A percentile compares a stretch with the other conserved stretches of the same genome.
Conservation (phyloP, 2,113 vertebrate genomes). For the Colius striatus region DNA sequence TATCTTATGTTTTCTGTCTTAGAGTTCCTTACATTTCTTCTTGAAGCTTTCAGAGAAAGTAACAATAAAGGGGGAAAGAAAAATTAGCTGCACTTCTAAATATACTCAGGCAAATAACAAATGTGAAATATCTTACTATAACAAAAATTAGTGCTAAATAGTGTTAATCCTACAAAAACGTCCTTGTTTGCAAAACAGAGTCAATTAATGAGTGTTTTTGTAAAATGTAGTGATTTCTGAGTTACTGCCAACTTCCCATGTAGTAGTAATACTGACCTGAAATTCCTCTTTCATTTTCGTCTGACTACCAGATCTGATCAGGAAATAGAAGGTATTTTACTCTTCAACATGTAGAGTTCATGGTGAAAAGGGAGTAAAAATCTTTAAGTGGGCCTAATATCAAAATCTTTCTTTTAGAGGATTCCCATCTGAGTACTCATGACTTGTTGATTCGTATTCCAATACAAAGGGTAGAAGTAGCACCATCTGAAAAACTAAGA, state of each 20-base stretch:
- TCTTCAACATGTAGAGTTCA: neutral
- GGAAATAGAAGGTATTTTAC: neutral
- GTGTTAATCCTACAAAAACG: neutral
- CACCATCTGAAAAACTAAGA: neutral
- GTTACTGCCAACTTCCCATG: neutral
- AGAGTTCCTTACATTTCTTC: neutral
- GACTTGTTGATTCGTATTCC: neutral
- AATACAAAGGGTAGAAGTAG: neutral
- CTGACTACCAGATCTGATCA: neutral
- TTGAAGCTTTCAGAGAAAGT: neutral
- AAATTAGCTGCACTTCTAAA: neutral
- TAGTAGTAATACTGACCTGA: neutral
- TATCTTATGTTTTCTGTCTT: neutral
- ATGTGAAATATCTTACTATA: neutral
- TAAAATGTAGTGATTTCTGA: neutral
- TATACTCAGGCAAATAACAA: neutral
- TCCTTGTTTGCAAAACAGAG: neutral
- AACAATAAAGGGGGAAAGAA: neutral
- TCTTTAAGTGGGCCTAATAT: neutral
- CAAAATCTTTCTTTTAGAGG: neutral
- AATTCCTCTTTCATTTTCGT: neutral
- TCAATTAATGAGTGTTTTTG: neutral
- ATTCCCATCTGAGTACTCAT: neutral
- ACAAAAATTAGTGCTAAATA: neutral
- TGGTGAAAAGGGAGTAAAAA: neutral